Conservation (phyloP, 92 coral and sea anemone species). For the Hydrozoanthus gracilis region DNA sequence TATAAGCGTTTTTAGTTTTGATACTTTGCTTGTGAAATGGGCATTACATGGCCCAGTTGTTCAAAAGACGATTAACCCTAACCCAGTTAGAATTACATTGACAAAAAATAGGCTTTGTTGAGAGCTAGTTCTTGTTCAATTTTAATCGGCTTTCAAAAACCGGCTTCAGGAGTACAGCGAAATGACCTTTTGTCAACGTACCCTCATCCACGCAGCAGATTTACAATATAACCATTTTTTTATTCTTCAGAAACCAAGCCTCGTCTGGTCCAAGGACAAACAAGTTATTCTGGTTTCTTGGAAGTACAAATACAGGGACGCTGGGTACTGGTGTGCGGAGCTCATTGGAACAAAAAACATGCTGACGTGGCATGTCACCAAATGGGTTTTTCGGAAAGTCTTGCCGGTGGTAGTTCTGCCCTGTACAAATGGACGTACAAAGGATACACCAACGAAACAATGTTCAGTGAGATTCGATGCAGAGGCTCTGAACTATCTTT, state of each 20-base stretch:
- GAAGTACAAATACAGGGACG: not conserved
- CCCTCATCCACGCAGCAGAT: too few species aligned
- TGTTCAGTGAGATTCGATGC: constrained; percentile 1
- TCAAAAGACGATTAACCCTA: too few species aligned
- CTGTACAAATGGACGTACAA: not conserved
- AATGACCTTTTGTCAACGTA: too few species aligned
- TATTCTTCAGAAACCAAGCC: not conserved
- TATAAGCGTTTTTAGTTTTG: too few species aligned
- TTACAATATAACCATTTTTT: too few species aligned
- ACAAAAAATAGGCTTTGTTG: too few species aligned
- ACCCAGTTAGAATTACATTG: too few species aligned
- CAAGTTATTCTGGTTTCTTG: constrained; percentile 4
- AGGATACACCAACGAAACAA: not conserved
- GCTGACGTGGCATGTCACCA: constrained; percentile 38
- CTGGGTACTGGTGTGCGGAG: not conserved
- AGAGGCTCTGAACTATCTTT: not conserved
- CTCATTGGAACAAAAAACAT: not conserved
- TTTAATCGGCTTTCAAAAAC: too few species aligned
- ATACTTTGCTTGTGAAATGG: too few species aligned
- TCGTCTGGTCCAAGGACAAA: constrained; percentile 11
- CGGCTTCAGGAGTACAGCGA: too few species aligned
- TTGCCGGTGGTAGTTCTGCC: not conserved
- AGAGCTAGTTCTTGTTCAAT: too few species aligned
- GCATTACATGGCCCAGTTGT: too few species aligned
- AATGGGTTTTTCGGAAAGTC: constrained; percentile 11